Conservation (phyloP, 2,888 invertebrate species). For the Tethea ocularis region DNA sequence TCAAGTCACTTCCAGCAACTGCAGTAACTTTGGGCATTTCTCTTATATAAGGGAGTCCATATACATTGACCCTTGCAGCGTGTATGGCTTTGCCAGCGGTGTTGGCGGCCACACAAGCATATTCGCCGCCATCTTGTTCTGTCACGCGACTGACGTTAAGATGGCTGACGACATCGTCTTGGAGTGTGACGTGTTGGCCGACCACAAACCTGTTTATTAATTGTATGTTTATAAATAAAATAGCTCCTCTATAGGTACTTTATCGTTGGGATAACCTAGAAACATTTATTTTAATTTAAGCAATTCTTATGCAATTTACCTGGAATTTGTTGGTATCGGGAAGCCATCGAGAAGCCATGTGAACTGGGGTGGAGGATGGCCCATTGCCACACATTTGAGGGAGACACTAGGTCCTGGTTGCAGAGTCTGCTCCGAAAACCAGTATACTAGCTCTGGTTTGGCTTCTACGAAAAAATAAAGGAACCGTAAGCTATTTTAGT, state of each 20-base stretch:
- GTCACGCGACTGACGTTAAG: slow-evolving; percentile 94
- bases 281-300: neutral
- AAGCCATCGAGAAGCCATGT: slow-evolving; percentile 96
- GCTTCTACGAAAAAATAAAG: slow-evolving; percentile 84
- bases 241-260: too few relatives aligned
- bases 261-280: too few relatives aligned
- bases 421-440: slow-evolving; percentile 96
- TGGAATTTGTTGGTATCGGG: slow-evolving; percentile 89
- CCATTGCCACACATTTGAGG: slow-evolving; percentile 96
- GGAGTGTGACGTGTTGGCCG: slow-evolving; percentile 95
- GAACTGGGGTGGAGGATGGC: slow-evolving; percentile 96
- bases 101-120: slow-evolving; percentile 93
- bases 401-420: slow-evolving; percentile 96
- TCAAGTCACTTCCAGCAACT: slow-evolving; percentile 91
- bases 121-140: slow-evolving; percentile 95
- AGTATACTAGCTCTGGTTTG: slow-evolving; percentile 94
- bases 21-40: slow-evolving; percentile 95
- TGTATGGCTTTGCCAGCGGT: slow-evolving; percentile 91
- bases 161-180: slow-evolving; percentile 96
- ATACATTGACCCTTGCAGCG: slow-evolving; percentile 93
- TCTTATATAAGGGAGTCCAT: slow-evolving; percentile 93
- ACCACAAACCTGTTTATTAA: slow-evolving; percentile 88
- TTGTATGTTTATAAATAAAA: slow-evolving; percentile 2
- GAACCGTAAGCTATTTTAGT: neutral
- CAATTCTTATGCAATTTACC: slow-evolving; percentile 61